Evolutionary conservation across 2,888 invertebrate genomes (phyloP), one percentile per base, ranked within the genome.

Genomic region (Mythimna pallens): DNA sequence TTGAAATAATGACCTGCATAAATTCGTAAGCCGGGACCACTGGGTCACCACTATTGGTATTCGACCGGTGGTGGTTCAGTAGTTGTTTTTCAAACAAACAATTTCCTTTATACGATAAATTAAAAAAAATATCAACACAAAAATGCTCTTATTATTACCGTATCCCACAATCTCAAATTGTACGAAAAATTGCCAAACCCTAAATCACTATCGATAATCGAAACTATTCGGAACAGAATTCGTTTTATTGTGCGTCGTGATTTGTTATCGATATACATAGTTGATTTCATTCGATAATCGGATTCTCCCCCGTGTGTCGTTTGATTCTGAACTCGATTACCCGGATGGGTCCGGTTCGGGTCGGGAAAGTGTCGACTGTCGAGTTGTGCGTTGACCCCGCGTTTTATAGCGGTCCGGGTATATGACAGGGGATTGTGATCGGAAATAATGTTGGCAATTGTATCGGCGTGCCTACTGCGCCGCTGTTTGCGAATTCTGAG

Each of bases 201-300:
- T 62, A 76, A 70, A 73, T 73, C 65, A 73, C 52, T 57, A 70
- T 71, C 71, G 65, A 78, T 82, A 78, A 84, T 75, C 73, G 74
- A 76, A 78, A 73, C 75, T 69, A 83, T 79, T 81, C 61, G 64
- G 40, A 79, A 81, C 81, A 82, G 72, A 69, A 85, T 73, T 74
- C 74, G 66, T 79, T 79, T 74, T 70, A 78, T 82, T 82, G 81
- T 78, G 59, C 72, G 73, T 55, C 58, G 73, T 73, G 83, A 85
- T 83, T 85, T 80, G 78, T 83, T 78, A 73, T 80, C 75, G 80
- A 68, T 69, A 65, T 47, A 47, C 47, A 47, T 74, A 76, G 73
- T 70, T 74, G 80, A 83, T 76, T 83, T 74, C 70, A 78, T 77
- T 78, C 74, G 82, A 80, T 84, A 76, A 77, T 82, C 86, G 80